These are phyloP conservation scores for Steinernema hermaphroditum DNA, from an alignment of 2,888 invertebrate genomes.

Conservation along the genomic window DNA sequence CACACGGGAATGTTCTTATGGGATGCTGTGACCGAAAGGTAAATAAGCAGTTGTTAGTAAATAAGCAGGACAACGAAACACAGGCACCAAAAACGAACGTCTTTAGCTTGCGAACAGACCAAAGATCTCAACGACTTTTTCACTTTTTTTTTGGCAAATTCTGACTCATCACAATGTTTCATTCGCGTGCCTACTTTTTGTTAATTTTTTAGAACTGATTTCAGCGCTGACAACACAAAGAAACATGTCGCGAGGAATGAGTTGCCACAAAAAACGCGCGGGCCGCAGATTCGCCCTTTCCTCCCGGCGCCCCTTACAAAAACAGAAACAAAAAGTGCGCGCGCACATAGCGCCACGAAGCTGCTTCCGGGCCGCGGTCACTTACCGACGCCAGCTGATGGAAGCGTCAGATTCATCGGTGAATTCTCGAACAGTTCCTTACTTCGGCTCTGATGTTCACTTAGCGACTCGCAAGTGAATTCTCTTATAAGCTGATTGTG, in stretches of 20 bases:
- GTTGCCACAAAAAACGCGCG: conserved; percentile 15
- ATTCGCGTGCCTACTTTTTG: not conserved
- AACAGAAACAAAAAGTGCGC: conserved; percentile 1
- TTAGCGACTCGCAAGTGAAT: not conserved
- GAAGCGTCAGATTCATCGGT: conserved; percentile 25
- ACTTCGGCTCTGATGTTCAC: not conserved
- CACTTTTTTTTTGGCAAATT: too few relatives aligned
- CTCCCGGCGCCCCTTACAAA: conserved; percentile 10
- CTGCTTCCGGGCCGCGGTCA: not conserved
- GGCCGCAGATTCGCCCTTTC: conserved; percentile 1
- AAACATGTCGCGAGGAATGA: conserved; percentile 10
- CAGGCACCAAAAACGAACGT: too few relatives aligned
- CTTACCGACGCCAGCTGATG: conserved; percentile 29
- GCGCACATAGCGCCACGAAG: not conserved
- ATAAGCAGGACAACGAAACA: too few relatives aligned
- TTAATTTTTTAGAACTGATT: not conserved
- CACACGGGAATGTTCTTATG: too few relatives aligned
- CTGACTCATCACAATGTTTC: not conserved
- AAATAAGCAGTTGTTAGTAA: too few relatives aligned
- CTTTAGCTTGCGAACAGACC: too few relatives aligned
- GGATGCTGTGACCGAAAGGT: too few relatives aligned
- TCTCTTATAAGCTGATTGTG: not conserved
- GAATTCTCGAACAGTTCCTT: not conserved
- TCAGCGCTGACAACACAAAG: not conserved
- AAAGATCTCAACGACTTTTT: too few relatives aligned